Conservation (phyloP, 2,113 vertebrate genomes). For the Pollimyrus isidori region DNA sequence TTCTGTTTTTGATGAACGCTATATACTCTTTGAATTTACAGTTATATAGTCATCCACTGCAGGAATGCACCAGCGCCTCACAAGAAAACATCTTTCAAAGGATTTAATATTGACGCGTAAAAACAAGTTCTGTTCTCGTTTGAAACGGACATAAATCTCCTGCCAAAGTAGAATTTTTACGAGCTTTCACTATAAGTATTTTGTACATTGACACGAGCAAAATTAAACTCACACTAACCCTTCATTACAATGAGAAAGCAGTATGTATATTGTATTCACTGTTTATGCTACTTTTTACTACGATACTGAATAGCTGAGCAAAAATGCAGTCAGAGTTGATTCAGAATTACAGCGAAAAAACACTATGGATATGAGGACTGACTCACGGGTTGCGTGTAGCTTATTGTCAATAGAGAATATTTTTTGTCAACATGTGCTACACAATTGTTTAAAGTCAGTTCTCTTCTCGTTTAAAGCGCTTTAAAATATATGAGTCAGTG, state of each 20-base stretch:
- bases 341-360: neutral
- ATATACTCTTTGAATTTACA: neutral
- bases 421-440: neutral
- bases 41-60: neutral
- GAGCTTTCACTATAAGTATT: conserved; percentile 7
- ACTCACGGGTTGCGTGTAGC: neutral
- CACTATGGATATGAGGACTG: neutral
- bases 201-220: neutral
- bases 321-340: neutral
- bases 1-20: neutral
- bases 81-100: neutral
- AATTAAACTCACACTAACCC: neutral
- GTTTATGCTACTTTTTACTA: neutral
- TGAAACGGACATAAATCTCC: neutral
- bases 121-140: neutral
- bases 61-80: neutral
- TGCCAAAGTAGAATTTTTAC: neutral
- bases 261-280: neutral
- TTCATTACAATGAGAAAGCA: neutral
- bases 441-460: neutral
- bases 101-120: neutral
- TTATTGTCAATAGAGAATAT: neutral
- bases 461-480: neutral
- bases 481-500: neutral
- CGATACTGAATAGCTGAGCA: neutral